Base-by-base conservation (phyloP, 2,888 invertebrate genomes). In the Nemapogon koenigi region DNA sequence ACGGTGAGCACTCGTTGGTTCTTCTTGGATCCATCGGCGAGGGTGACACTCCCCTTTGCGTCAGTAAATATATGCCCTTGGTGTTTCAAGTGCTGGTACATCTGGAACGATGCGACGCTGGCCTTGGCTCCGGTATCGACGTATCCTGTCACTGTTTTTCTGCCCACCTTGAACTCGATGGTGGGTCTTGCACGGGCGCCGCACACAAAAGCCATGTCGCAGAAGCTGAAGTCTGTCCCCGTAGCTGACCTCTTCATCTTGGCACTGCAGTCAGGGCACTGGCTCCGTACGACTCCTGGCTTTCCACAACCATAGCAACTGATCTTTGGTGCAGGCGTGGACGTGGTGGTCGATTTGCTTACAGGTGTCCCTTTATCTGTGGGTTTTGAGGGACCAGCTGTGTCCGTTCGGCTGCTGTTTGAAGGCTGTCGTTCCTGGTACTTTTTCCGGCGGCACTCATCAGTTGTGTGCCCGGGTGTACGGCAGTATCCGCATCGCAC, bases 41-140 rank as follows among this genome's bases (percentile, higher is more conserved):
- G 22, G 1, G 41, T 45, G 7, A 47, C 10, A 1, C 16, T 25
- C 14, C 41, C 41, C 6, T 10, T n/a, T 27, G 17, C 11, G 15
- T 35, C 19, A 3, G 19, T 22, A 16, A 45, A 44, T 2, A 2
- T 25, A 17, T 35, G 36, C 1, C 46, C 44, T 10, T 29, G 13
- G 4, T 31, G 7, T 14, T 22, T 14, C 10, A 45, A 22, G 7
- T 19, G 8, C 3, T 28, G 4, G 25, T 43, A 46, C 4, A 46
- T n/a, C 2, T 19, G 11, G 38, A 40, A 40, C 1, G 46, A 46
- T 3, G 45, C 45, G 6, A 46, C 22, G 14, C 41, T 43, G 3
- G 41, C 28, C 26, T 43, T 45, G 4, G 46, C 45, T 16, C 43
- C 41, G 4, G 38, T 41, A 11, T 45, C 46, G 2, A 44, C 4